Evolutionary conservation across 2,888 invertebrate genomes (phyloP).

Genomic region (Caenorhabditis becei): DNA sequence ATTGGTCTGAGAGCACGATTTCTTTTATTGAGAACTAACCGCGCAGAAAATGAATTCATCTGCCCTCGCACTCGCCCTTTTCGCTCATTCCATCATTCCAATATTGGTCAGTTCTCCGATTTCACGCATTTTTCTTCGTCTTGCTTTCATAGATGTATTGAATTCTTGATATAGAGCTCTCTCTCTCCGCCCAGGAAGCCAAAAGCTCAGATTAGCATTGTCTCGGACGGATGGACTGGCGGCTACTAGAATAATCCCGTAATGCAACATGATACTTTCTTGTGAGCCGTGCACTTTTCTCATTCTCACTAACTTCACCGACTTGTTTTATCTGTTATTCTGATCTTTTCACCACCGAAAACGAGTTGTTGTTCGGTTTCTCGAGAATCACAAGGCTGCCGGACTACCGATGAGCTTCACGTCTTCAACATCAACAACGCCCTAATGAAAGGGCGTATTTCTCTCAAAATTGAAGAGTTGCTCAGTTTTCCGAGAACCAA

Average conservation of each 20-base stretch:
- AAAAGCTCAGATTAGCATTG: slow-evolving; percentile 34
- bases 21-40: slow-evolving; percentile 23
- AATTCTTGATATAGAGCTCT: slow-evolving; percentile 23
- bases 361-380: slow-evolving; percentile 5
- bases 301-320: background rate
- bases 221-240: background rate
- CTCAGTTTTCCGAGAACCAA: background rate
- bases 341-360: slow-evolving; percentile 5
- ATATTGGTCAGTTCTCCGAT: slow-evolving; percentile 20
- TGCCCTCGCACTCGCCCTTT: slow-evolving; percentile 24
- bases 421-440: background rate
- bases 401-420: slow-evolving; percentile 1
- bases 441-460: background rate
- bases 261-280: slow-evolving; percentile 48
- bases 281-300: slow-evolving; percentile 34
- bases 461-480: background rate
- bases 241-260: slow-evolving; percentile 35
- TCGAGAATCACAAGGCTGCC: background rate
- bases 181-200: slow-evolving; percentile 6
- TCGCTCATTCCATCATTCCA: slow-evolving; percentile 6
- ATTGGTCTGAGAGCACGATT: slow-evolving; percentile 1
- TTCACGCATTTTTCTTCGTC: slow-evolving; percentile 27
- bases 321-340: slow-evolving; percentile 20
- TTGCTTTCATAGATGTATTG: slow-evolving; percentile 41
- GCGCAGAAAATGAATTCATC: slow-evolving; percentile 42